Evolutionary conservation across 2,113 vertebrate genomes (phyloP), one percentile per base, ranked within the genome.

Genomic region (Meleagris gallopavo): DNA sequence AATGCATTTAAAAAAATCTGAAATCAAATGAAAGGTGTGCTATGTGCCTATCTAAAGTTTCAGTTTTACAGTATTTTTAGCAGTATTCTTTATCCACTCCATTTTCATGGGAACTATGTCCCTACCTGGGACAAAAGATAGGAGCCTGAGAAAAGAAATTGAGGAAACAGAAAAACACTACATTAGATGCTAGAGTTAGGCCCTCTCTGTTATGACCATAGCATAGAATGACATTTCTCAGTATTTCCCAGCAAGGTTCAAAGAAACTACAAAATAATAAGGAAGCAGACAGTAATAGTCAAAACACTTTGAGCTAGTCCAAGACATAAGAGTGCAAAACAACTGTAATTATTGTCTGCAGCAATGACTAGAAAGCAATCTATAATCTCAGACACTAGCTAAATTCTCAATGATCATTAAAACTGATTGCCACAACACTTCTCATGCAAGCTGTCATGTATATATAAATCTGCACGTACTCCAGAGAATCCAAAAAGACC

Each of bases 141-240:
- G 52, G 29, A 89, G 41, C 14, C 57, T 66, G 43, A 20, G 22
- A 61, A 18, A 75, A 60, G n/a, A 85, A 70, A 72, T 36, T n/a
- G 34, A 81, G 46, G 48, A 43, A 14, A 27, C 13, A 58, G 41
- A 54, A 71, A 27, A 87, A n/a, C 40, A 15, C n/a, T 62, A 72
- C 18, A 29, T 40, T 29, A 75, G 30, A 79, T 20, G 29, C 20
- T 29, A 34, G 6, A 45, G 22, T 19, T 74, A 20, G 7, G 13
- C 20, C 32, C 21, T 18, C 66, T 0, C n/a, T n/a, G 0, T 48
- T 54, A 29, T 4, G 79, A 15, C 57, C 62, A 67, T 41, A 34
- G 32, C 10, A 10, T 16, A 52, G 34, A 84, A 46, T 29, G 81
- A 21, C 40, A 57, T 75, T 86, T 61, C 73, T 81, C 48, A 24